These are phyloP conservation scores for Apolygus lucorum DNA, from an alignment of 1,140 invertebrate genomes.

Conservation along the genomic window DNA sequence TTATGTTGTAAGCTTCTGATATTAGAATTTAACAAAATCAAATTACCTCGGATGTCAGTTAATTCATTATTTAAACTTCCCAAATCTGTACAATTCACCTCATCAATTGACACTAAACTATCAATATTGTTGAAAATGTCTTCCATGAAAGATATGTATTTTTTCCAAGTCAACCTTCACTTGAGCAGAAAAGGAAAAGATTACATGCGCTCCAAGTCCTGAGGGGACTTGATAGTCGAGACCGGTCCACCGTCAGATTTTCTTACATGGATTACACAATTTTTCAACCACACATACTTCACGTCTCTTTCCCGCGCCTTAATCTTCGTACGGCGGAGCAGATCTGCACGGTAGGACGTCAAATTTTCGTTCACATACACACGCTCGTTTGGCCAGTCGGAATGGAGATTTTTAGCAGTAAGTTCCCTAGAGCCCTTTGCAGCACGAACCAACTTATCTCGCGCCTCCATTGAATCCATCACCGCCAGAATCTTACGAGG, in stretches of 20 bases:
- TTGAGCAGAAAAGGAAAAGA: background rate
- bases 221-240: background rate
- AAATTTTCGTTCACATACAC: background rate
- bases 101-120: too few species aligned
- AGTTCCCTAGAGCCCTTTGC: background rate
- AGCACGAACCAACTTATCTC: background rate
- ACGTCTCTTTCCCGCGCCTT: background rate
- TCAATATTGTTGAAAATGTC: too few species aligned
- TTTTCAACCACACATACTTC: slow-evolving; percentile 1
- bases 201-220: background rate
- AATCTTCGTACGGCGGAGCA: background rate
- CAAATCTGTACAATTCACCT: too few species aligned
- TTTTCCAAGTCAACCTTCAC: too few species aligned
- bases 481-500: background rate
- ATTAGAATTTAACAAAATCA: too few species aligned
- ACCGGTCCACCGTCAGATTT: background rate
- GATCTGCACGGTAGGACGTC: background rate
- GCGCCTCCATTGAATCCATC: background rate
- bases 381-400: background rate
- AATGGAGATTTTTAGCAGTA: slow-evolving; percentile 1
- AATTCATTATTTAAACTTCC: too few species aligned
- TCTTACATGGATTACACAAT: slow-evolving; percentile 1
- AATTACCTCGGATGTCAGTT: too few species aligned
- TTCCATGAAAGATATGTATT: too few species aligned
- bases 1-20: too few species aligned